Evolutionary conservation across 2,113 vertebrate species (phyloP).

Genomic region (Ceyx margarethae): DNA sequence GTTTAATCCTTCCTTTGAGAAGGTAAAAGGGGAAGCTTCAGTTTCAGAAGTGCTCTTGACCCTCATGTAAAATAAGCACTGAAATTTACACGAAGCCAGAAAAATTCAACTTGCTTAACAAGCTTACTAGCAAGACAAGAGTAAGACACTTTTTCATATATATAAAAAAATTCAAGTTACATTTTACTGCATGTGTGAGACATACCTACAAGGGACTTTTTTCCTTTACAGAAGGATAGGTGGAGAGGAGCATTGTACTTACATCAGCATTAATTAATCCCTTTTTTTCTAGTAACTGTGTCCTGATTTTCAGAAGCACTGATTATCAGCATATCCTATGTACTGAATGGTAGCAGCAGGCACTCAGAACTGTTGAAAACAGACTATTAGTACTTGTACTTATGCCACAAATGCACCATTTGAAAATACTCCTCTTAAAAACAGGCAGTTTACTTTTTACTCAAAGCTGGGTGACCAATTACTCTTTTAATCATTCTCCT

Average conservation of each 20-base stretch:
- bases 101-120: conserved; percentile 21
- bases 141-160: conserved; percentile 43
- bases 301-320: conserved; percentile 59
- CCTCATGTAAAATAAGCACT: conserved; percentile 26
- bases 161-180: background rate
- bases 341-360: conserved; percentile 36
- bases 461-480: background rate
- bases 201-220: background rate
- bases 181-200: background rate
- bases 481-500: background rate
- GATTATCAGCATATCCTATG: conserved; percentile 41
- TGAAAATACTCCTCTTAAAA: conserved; percentile 4
- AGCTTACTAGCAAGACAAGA: conserved; percentile 42
- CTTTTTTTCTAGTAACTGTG: conserved; percentile 32
- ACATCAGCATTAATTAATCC: conserved; percentile 2
- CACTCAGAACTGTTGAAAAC: conserved; percentile 43
- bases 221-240: conserved; percentile 5
- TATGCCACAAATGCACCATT: background rate
- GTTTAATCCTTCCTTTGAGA: conserved; percentile 16
- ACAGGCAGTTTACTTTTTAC: background rate
- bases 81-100: conserved; percentile 20
- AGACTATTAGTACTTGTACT: background rate
- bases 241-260: conserved; percentile 26
- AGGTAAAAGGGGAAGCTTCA: conserved; percentile 7
- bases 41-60: conserved; percentile 23